Base-by-base conservation (phyloP, 2,797 vertebrate species). In the Neostethus bicornis region DNA sequence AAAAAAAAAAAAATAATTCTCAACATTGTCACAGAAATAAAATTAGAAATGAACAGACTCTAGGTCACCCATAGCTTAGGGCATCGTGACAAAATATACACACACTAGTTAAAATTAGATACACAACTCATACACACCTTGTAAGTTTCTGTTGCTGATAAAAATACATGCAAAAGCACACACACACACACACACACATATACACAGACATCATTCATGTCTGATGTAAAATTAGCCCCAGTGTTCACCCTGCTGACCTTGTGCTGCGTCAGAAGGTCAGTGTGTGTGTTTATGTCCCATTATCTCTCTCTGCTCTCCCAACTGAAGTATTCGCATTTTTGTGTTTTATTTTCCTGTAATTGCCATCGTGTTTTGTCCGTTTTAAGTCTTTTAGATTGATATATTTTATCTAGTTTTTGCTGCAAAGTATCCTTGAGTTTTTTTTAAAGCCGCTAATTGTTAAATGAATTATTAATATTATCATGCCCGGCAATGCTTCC, bases 211-310 rank as follows among this genome's bases (percentile, higher is more conserved):
- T 66, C 63, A 77, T 73, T 77, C 71, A 59, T 47, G 51, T 35
- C 69, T 46, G 58, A 55, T 68, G 47, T 85, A 81, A 86, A 83
- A 73, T 84, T 85, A 87, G 75, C 78, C 16, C 0, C 20, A 44
- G 76, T 32, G 7, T 55, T 56, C 26, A 39, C 54, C 48, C 66
- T 10, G 16, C 28, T 67, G 83, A 80, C 83, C 84, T 87, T 87
- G 73, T 56, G 26, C 61, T 63, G 66, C 45, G 16, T 75, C 73
- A 70, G 53, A 44, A 49, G 70, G 52, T 80, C 66, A 65, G 25
- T 48, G 38, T 39, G 13, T 45, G 47, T 71, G 24, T 50, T 38
- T 31, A 21, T 66, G 34, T 62, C 46, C 28, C 52, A 3, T 31
- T 35, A 14, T 9, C 51, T 35, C 47, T 14, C 3, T 1, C 23